A percentile compares a stretch with the other conserved stretches of the same genome.
These are phyloP conservation scores for Bovichtus diacanthus DNA, from an alignment of 2,797 vertebrate species.

Conservation along the genomic window DNA sequence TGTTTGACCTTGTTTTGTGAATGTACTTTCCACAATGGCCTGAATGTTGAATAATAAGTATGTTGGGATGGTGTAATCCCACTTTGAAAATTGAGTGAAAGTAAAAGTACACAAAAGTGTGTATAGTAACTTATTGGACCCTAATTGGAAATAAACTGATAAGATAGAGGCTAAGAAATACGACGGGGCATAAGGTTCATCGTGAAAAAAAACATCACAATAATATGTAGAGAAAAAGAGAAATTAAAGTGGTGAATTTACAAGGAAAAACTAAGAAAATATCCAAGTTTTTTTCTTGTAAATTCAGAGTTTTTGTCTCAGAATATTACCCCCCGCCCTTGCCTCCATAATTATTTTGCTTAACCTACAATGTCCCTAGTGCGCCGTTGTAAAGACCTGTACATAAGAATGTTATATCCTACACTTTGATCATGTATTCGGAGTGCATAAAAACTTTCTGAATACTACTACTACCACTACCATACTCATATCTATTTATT, in stretches of 20 bases:
- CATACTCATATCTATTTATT: no score
- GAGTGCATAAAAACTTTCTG: background rate
- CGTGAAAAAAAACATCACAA: no score
- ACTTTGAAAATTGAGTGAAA: background rate
- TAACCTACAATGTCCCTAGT: no score
- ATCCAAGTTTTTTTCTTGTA: no score
- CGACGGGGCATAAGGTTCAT: no score
- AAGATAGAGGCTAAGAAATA: background rate
- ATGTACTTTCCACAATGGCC: background rate
- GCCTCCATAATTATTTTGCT: no score
- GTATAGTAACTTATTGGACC: background rate
- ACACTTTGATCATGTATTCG: background rate
- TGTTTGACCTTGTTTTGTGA: background rate
- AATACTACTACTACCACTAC: background rate
- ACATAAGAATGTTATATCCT: background rate
- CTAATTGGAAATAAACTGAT: background rate
- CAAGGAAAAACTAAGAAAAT: no score
- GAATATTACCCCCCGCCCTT: no score
- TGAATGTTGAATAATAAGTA: background rate
- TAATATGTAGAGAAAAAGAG: no score
- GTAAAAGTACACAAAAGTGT: background rate
- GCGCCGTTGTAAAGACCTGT: no score
- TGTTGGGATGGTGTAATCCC: background rate
- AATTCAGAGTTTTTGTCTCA: no score
- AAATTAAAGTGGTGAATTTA: no score